Percentiles rank a stretch among this genome's conserved stretches.
Evolutionary conservation across 1,140 invertebrate genomes (phyloP).

Genomic region (Marisa cornuarietis): DNA sequence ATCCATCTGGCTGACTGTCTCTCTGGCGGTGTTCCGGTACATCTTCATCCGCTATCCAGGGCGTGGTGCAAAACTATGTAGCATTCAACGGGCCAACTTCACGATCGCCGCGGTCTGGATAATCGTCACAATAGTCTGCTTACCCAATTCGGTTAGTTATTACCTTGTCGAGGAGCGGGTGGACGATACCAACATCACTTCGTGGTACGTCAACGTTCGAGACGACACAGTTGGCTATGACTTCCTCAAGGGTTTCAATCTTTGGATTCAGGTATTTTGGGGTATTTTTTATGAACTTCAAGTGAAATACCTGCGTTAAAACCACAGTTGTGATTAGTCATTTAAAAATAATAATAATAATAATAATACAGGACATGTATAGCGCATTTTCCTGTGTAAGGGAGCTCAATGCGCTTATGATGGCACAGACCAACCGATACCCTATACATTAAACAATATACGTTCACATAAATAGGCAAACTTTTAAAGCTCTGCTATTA

Average conservation of each 20-base stretch:
- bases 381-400: too few species aligned
- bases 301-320: too few species aligned
- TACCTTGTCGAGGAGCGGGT: not conserved
- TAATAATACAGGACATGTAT: too few species aligned
- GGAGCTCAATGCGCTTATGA: too few species aligned
- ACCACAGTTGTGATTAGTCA: too few species aligned
- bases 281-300: too few species aligned
- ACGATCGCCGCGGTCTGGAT: conserved; percentile 80
- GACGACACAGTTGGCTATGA: conserved; percentile 71
- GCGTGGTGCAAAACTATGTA: conserved; percentile 79
- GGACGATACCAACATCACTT: conserved; percentile 52
- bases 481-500: too few species aligned
- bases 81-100: conserved; percentile 76
- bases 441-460: too few species aligned
- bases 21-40: conserved; percentile 87
- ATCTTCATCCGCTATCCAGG: conserved; percentile 61
- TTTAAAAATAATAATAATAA: too few species aligned
- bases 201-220: conserved; percentile 69
- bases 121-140: conserved; percentile 79
- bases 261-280: conserved; percentile 74
- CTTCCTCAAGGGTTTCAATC: conserved; percentile 77
- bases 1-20: conserved; percentile 92
- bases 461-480: too few species aligned
- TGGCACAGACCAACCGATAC: too few species aligned
- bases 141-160: conserved; percentile 80